Conservation (phyloP, 2,797 vertebrate species). For the Oreochromis grahami region DNA sequence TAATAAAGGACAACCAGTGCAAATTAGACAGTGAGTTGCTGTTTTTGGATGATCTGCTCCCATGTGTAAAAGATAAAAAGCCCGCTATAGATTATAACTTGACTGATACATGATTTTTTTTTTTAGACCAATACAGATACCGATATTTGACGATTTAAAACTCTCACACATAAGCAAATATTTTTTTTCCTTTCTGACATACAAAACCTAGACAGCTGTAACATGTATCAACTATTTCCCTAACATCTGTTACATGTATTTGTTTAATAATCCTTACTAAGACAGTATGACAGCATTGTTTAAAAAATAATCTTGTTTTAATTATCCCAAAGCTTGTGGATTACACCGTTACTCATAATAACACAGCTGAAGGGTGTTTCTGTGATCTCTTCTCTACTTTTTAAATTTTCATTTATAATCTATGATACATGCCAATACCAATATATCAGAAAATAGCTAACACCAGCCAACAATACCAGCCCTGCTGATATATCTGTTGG, state of each 20-base stretch:
- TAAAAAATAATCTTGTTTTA: background rate
- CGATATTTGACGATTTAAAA: background rate
- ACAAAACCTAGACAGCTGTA: background rate
- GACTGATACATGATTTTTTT: background rate
- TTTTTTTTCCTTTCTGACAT: background rate
- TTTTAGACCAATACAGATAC: background rate
- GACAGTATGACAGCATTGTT: background rate
- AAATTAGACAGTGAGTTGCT: background rate
- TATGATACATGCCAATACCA: background rate
- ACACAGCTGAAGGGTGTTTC: background rate
- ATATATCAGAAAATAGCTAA: background rate
- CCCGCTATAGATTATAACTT: background rate
- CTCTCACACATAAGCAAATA: background rate
- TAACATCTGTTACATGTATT: background rate
- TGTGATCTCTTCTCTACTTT: background rate
- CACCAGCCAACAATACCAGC: background rate
- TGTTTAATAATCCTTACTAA: background rate
- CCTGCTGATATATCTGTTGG: background rate
- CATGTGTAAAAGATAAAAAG: background rate
- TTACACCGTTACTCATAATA: background rate
- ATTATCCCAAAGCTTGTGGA: background rate
- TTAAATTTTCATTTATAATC: background rate
- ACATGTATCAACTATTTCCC: background rate
- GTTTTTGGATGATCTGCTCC: background rate
- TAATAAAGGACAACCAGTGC: background rate